phyloP scores from a whole-genome alignment of 2,797 vertebrate species.

The Helicolenus hilgendorfi region DNA sequence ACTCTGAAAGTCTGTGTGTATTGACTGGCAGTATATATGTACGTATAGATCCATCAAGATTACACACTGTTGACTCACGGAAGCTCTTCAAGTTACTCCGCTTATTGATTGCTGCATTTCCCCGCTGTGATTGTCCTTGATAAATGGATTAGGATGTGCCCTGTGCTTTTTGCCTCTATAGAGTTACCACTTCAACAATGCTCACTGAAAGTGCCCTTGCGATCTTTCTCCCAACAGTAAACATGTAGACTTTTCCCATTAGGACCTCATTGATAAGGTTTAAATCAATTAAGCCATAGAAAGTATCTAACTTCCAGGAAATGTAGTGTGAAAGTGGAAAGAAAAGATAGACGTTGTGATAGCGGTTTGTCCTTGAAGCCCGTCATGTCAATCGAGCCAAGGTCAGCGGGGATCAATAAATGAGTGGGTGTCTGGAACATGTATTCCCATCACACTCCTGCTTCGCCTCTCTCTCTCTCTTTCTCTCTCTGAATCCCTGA shows the following conservation, averaged over 20 bases:
- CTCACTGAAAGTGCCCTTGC: constrained; percentile 42
- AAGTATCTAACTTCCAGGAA: constrained; percentile 50
- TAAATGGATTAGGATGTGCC: constrained; percentile 70
- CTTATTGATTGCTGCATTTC: constrained; percentile 72
- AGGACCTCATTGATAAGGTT: constrained; percentile 42
- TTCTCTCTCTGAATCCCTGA: constrained; percentile 10
- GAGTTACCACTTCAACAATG: constrained; percentile 47
- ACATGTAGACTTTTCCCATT: constrained; percentile 61
- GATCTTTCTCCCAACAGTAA: constrained; percentile 24
- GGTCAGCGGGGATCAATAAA: constrained; percentile 81
- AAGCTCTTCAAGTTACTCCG: constrained; percentile 65
- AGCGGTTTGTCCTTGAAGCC: constrained; percentile 52
- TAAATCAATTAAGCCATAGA: constrained; percentile 59
- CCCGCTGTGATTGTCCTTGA: constrained; percentile 52
- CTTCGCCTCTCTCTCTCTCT: background rate
- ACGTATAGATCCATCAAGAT: constrained; percentile 66
- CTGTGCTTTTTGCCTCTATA: constrained; percentile 46
- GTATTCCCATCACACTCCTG: constrained; percentile 55
- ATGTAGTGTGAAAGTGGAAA: constrained; percentile 26
- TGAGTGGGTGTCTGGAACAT: constrained; percentile 44
- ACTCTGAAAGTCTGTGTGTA: constrained; percentile 47
- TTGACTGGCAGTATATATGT: constrained; percentile 39
- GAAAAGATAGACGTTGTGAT: constrained; percentile 21
- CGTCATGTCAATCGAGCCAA: constrained; percentile 52
- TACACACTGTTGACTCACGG: constrained; percentile 65